Percentiles rank a stretch among this genome's conserved stretches.
These are phyloP conservation scores for Potamarius usumacintae DNA, from an alignment of 2,113 vertebrate species.

Conservation along the genomic window DNA sequence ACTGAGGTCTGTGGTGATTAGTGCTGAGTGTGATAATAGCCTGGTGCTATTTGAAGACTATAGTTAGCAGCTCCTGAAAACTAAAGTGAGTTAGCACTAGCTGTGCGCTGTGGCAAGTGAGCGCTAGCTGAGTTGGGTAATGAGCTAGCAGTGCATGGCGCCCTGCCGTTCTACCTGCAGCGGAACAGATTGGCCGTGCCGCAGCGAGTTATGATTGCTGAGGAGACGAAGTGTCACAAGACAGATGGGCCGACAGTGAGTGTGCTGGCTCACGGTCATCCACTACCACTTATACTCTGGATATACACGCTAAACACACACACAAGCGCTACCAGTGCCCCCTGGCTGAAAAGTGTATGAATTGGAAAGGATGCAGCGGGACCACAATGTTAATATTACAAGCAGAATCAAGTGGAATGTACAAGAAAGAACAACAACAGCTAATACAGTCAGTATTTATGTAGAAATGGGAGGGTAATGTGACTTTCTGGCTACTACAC, in stretches of 20 bases:
- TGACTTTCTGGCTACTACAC: neutral
- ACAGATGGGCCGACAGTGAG: constrained; percentile 75
- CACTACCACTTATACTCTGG: constrained; percentile 53
- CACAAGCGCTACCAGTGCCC: constrained; percentile 43
- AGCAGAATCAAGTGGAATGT: neutral
- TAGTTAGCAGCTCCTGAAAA: constrained; percentile 39
- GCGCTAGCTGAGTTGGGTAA: constrained; percentile 53
- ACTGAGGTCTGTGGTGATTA: constrained; percentile 7
- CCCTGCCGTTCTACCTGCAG: constrained; percentile 70
- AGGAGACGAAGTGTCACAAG: constrained; percentile 69
- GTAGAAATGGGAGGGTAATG: neutral
- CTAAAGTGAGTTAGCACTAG: constrained; percentile 25
- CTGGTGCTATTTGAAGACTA: constrained; percentile 32
- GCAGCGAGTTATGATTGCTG: constrained; percentile 71
- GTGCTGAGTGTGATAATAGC: constrained; percentile 34
- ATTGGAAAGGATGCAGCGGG: neutral
- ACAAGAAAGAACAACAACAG: neutral
- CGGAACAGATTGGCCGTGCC: constrained; percentile 75
- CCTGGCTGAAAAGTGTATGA: constrained; percentile 25
- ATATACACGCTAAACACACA: constrained; percentile 45
- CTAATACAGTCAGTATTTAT: neutral
- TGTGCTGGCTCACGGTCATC: constrained; percentile 61
- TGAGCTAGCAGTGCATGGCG: constrained; percentile 58
- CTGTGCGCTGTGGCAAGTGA: constrained; percentile 38
- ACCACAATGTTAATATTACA: neutral